Evolutionary conservation across 2,113 vertebrate genomes (phyloP).

Genomic region (Coregonus clupeaformis): DNA sequence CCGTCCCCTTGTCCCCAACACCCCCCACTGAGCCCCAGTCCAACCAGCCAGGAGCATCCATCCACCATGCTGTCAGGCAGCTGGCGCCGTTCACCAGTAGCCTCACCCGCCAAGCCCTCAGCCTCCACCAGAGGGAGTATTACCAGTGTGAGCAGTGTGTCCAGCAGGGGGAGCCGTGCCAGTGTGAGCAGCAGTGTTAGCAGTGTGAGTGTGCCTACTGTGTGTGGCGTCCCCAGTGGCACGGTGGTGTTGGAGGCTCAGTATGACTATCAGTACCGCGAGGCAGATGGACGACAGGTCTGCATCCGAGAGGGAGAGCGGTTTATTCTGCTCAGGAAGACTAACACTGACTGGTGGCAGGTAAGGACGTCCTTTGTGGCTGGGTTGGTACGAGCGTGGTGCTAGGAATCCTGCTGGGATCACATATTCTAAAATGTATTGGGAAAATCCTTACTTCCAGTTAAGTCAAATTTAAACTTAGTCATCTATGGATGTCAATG

Average conservation of each 20-base stretch:
- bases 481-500: too few species aligned
- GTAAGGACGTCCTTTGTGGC: constrained; percentile 54
- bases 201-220: constrained; percentile 21
- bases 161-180: constrained; percentile 7
- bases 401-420: too few species aligned
- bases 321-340: constrained; percentile 84
- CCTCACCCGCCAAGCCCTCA: constrained; percentile 20
- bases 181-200: constrained; percentile 32
- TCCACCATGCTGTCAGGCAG: constrained; percentile 76
- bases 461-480: too few species aligned
- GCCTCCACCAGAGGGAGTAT: constrained; percentile 22
- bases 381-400: too few species aligned
- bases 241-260: constrained; percentile 78
- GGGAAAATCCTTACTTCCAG: too few species aligned
- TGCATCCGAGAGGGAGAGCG: constrained; percentile 84
- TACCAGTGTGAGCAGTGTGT: constrained; percentile 41
- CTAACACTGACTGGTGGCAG: constrained; percentile 90
- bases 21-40: neutral
- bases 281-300: constrained; percentile 78
- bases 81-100: constrained; percentile 65
- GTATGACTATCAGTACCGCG: constrained; percentile 81
- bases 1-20: neutral
- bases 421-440: too few species aligned
- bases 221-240: constrained; percentile 60
- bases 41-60: constrained; percentile 1